Conservation (phyloP, 2,888 invertebrate genomes). For the Anodontia alba region DNA sequence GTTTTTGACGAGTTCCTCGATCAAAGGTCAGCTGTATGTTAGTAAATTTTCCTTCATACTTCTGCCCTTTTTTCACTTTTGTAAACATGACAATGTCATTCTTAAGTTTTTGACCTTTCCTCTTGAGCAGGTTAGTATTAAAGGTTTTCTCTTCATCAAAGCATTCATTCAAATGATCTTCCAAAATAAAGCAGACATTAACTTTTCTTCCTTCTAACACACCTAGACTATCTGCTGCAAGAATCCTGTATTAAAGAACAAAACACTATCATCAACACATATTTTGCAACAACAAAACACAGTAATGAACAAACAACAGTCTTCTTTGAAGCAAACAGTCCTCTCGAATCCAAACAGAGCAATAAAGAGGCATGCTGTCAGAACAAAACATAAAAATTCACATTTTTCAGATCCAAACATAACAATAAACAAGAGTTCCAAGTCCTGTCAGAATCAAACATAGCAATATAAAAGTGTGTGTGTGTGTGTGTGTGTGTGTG, state of each 20-base stretch:
- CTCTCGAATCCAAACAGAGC: too few species aligned
- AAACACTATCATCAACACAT: not conserved
- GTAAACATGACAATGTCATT: not conserved
- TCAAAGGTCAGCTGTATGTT: conserved; percentile 29
- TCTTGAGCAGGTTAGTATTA: not conserved
- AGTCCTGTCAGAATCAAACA: too few species aligned
- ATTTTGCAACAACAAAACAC: too few species aligned
- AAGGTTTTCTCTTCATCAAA: not conserved
- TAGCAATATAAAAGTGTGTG: too few species aligned
- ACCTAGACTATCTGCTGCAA: conserved; percentile 32
- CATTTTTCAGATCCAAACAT: too few species aligned
- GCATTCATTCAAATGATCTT: conserved; percentile 41
- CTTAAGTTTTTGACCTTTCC: not conserved
- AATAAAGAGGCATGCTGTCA: too few species aligned
- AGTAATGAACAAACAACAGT: too few species aligned
- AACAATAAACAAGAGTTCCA: too few species aligned
- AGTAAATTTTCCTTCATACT: conserved; percentile 34
- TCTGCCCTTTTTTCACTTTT: conserved; percentile 12
- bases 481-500: too few species aligned
- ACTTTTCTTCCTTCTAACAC: conserved; percentile 6
- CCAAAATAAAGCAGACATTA: conserved; percentile 33
- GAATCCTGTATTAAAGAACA: conserved; percentile 34
- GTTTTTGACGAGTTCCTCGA: conserved; percentile 22
- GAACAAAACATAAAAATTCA: too few species aligned
- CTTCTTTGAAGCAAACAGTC: too few species aligned